These are phyloP conservation scores for Gadus macrocephalus DNA, from an alignment of 2,113 vertebrate species.

Conservation along the genomic window DNA sequence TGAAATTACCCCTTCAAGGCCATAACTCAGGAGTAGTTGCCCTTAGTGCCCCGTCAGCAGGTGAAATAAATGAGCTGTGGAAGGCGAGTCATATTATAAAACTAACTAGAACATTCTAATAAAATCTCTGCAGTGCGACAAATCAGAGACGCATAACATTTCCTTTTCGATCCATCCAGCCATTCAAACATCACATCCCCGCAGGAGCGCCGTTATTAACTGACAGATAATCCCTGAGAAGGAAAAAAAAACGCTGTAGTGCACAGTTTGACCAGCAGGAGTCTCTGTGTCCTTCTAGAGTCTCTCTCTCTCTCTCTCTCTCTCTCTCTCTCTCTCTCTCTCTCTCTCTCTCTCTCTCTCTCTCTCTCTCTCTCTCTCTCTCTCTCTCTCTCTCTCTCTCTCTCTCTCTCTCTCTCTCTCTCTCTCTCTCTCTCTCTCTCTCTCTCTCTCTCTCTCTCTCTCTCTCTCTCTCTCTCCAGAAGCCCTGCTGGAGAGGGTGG, in stretches of 20 bases:
- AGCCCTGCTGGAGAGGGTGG: no score
- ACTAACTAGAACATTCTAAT: conserved; percentile 5
- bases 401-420: no score
- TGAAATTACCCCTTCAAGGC: conserved; percentile 60
- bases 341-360: no score
- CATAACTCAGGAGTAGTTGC: conserved; percentile 56
- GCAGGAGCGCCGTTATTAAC: background rate
- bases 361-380: background rate
- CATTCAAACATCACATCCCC: conserved; percentile 6
- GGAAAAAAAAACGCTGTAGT: background rate
- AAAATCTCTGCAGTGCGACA: conserved; percentile 17
- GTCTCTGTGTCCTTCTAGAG: conserved; percentile 54
- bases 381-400: background rate
- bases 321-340: no score
- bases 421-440: background rate
- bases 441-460: background rate
- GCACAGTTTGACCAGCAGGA: conserved; percentile 57
- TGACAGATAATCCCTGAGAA: conserved; percentile 10
- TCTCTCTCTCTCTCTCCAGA: no score
- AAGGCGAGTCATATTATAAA: conserved; percentile 38
- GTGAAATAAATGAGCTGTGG: conserved; percentile 41
- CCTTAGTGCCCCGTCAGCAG: conserved; percentile 53
- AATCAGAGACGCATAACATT: conserved; percentile 9
- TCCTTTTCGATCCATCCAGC: background rate
- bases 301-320: no score